A percentile compares a stretch with the other conserved stretches of the same genome.
Evolutionary conservation across 2,797 vertebrate species (phyloP).

Genomic region (Sebastiscus albofasciatus): DNA sequence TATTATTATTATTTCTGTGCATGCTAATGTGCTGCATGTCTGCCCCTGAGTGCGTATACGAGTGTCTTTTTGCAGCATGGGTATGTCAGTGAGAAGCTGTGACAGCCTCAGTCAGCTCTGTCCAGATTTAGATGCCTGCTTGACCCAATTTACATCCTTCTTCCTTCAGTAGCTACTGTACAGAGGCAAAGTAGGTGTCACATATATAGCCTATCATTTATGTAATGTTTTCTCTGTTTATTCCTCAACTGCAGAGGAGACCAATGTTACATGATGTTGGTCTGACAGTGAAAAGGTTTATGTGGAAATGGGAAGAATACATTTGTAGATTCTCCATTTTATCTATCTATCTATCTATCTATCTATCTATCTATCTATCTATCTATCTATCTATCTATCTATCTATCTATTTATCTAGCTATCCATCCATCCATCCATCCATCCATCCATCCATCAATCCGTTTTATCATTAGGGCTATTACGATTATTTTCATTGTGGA

Average conservation of each 20-base stretch:
- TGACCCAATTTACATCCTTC: slow-evolving; percentile 46
- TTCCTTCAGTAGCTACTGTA: background rate
- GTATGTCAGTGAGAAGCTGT: background rate
- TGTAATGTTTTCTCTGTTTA: slow-evolving; percentile 1
- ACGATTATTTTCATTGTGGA: too few relatives aligned
- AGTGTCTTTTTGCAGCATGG: background rate
- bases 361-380: background rate
- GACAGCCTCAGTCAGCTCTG: slow-evolving; percentile 30
- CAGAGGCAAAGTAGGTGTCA: slow-evolving; percentile 5
- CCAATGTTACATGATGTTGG: background rate
- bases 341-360: background rate
- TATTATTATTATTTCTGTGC: background rate
- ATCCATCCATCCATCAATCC: too few relatives aligned
- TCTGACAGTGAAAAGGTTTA: background rate
- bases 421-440: background rate
- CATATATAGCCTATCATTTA: slow-evolving; percentile 2
- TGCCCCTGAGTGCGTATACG: background rate
- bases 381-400: background rate
- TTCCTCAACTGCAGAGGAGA: background rate
- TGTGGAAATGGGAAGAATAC: background rate
- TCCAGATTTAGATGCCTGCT: slow-evolving; percentile 43
- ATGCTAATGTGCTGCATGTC: background rate
- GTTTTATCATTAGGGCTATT: too few relatives aligned
- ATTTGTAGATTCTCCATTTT: too few relatives aligned
- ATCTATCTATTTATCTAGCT: too few relatives aligned